Evolutionary conservation across 2,113 vertebrate genomes (phyloP), one percentile per base, ranked within the genome.

Genomic region (Vicugna pacos): DNA sequence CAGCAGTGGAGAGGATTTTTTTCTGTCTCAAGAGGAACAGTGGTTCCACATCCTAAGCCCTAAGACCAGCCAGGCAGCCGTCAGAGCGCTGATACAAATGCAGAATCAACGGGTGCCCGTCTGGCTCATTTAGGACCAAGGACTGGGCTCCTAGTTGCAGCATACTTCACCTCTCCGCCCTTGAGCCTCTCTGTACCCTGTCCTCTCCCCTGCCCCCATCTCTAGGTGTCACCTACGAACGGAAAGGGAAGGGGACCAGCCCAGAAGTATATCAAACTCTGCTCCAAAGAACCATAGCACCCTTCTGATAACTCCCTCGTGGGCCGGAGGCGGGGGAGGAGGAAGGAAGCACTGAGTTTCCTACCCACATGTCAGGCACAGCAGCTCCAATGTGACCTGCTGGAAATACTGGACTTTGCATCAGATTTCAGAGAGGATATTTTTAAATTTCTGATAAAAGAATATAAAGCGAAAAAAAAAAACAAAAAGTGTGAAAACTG

Each of bases 371-470:
- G 19, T 84, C 65, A 80, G 83, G 54, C 64, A 91, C 16, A 81
- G 30, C 26, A 89, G 32, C 9, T 67, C 17, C 10, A 56, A 62
- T 11, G 2, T 52, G 14, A 50, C 16, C 54, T 89, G 19, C 77
- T 42, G 28, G 67, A 96, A 93, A 87, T 62, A 83, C 1, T 86
- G 77, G 28, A 75, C 38, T 89, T 62, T 14, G 24, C 4, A 16
- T n/a, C 83, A 95, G 15, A 94, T 70, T 96, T 82, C 85, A 84
- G 38, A 70, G 26, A 77, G 14, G 38, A 80, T 17, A 58, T 64
- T 54, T 22, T 42, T 17, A 38, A 54, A 26, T 28, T 16, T 22
- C 19, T 72, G 9, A 32, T 52, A 72, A 35, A 54, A 67, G 69
- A 79, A 83, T 79, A 83, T 8, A 70, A 84, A 89, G 50, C 30